Percentiles rank a stretch among this genome's conserved stretches.
These are phyloP conservation scores for Papilio glaucus DNA, from an alignment of 1,140 invertebrate genomes.

Conservation along the genomic window DNA sequence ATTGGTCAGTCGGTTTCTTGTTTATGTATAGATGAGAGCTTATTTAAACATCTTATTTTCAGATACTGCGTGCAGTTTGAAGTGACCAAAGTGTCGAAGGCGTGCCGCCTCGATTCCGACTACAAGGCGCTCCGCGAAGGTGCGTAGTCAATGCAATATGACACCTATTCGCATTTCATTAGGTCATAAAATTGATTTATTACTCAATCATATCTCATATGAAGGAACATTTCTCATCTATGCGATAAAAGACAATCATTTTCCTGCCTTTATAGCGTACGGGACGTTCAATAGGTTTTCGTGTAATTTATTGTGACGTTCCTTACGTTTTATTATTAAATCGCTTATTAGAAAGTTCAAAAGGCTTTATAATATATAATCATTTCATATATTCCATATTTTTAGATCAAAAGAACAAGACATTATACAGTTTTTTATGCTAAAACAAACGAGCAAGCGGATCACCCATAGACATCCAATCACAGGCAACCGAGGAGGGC, in stretches of 20 bases:
- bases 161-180: constrained; percentile 31
- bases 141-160: constrained; percentile 59
- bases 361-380: too few relatives aligned
- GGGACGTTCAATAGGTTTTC: neutral
- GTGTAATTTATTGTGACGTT: neutral
- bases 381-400: too few relatives aligned
- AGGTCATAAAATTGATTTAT: constrained; percentile 36
- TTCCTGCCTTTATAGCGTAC: constrained; percentile 13
- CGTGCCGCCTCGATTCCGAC: constrained; percentile 88
- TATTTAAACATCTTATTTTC: constrained; percentile 67
- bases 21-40: neutral
- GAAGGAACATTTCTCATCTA: neutral
- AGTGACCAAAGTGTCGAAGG: constrained; percentile 91
- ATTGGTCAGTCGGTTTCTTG: too few relatives aligned
- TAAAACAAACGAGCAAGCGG: too few relatives aligned
- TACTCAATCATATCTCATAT: constrained; percentile 21
- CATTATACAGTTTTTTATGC: too few relatives aligned
- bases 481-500: too few relatives aligned
- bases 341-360: neutral
- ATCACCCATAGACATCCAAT: too few relatives aligned
- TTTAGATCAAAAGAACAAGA: too few relatives aligned
- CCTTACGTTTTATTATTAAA: neutral
- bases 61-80: constrained; percentile 94
- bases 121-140: constrained; percentile 90
- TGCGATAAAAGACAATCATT: constrained; percentile 11